Conservation (phyloP, 2,888 invertebrate genomes). For the Drosophila mettleri region DNA sequence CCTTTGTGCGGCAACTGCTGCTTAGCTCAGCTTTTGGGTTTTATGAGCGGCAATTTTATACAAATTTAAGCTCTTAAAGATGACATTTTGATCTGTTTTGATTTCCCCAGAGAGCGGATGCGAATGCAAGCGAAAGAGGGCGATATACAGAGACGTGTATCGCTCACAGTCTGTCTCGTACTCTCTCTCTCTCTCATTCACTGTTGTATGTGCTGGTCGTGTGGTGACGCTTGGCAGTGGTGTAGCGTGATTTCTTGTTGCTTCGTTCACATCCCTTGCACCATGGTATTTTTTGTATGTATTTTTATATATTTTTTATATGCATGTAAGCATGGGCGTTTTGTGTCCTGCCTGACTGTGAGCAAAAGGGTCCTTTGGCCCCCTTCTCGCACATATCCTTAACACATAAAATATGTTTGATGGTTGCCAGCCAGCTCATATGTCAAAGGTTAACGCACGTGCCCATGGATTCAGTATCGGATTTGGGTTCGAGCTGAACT, state of each 20-base stretch:
- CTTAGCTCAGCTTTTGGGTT: constrained; percentile 52
- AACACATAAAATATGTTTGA: constrained; percentile 81
- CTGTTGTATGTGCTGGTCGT: constrained; percentile 39
- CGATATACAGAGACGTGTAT: constrained; percentile 20
- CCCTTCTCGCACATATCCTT: constrained; percentile 62
- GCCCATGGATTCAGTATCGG: constrained; percentile 64
- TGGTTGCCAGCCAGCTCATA: constrained; percentile 73
- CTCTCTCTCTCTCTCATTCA: neutral
- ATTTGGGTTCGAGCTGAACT: constrained; percentile 34
- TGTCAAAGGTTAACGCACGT: constrained; percentile 82
- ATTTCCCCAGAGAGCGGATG: constrained; percentile 78
- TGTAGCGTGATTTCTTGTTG: constrained; percentile 71
- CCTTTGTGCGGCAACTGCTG: constrained; percentile 52
- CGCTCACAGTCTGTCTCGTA: constrained; percentile 6
- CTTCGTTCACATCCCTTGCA: neutral
- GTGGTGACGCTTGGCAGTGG: constrained; percentile 41
- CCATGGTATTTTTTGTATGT: constrained; percentile 12
- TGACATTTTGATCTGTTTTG: constrained; percentile 84
- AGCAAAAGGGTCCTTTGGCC: constrained; percentile 12
- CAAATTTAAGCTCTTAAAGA: constrained; percentile 84
- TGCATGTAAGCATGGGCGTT: constrained; percentile 31
- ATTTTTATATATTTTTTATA: constrained; percentile 24
- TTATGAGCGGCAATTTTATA: constrained; percentile 82
- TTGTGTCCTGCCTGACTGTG: constrained; percentile 24
- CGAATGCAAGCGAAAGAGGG: neutral